Conservation (phyloP, 2,113 vertebrate genomes). For the Xiphorhynchus elegans region DNA sequence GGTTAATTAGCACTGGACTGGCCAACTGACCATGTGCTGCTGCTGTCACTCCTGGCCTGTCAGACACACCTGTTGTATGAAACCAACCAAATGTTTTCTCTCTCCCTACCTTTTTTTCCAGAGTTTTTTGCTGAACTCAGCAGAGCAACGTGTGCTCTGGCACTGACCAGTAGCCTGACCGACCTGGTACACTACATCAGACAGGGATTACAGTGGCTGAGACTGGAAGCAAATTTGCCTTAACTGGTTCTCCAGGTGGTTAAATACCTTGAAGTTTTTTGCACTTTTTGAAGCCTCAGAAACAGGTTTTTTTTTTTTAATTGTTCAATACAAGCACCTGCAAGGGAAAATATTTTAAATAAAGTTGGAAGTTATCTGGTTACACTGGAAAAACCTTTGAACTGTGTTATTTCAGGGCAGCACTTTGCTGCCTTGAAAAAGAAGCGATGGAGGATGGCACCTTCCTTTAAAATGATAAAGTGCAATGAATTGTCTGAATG, state of each 20-base stretch:
- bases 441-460: slow-evolving; percentile 28
- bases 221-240: slow-evolving; percentile 76
- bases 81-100: slow-evolving; percentile 28
- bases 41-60: accelerated
- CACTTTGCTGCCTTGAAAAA: neutral
- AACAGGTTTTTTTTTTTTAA: neutral
- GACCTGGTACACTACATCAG: slow-evolving; percentile 85
- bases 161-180: slow-evolving; percentile 82
- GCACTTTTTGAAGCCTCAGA: slow-evolving; percentile 77
- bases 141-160: slow-evolving; percentile 74
- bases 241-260: slow-evolving; percentile 63
- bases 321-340: slow-evolving; percentile 26
- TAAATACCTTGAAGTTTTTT: slow-evolving; percentile 67
- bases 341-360: slow-evolving; percentile 34
- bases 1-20: neutral
- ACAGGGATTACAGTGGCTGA: slow-evolving; percentile 89
- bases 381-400: slow-evolving; percentile 45
- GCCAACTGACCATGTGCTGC: neutral
- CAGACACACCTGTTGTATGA: neutral
- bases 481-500: slow-evolving; percentile 66
- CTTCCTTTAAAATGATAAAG: slow-evolving; percentile 63
- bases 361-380: slow-evolving; percentile 42
- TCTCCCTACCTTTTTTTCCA: slow-evolving; percentile 47
- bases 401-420: neutral
- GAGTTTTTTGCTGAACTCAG: slow-evolving; percentile 88